A percentile compares a stretch with the other conserved stretches of the same genome.
Evolutionary conservation across 1,140 invertebrate species (phyloP).

Genomic region (Drosophila novamexicana): DNA sequence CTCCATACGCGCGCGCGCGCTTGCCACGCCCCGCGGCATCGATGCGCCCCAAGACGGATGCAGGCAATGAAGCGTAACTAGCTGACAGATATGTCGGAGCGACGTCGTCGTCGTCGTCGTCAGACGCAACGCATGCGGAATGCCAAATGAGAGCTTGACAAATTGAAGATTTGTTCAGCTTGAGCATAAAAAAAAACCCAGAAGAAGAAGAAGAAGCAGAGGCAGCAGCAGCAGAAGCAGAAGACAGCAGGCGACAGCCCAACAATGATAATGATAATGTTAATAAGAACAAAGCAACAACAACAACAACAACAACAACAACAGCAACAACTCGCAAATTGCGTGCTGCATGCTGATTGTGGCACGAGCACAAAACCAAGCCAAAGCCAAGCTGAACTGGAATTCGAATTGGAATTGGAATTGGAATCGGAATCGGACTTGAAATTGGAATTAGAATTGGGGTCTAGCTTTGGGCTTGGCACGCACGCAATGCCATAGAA

Average conservation of each 20-base stretch:
- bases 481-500: slow-evolving; percentile 14
- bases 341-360: slow-evolving; percentile 40
- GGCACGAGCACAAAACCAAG: slow-evolving; percentile 21
- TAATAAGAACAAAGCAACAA: slow-evolving; percentile 59
- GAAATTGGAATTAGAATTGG: neutral
- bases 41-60: slow-evolving; percentile 62
- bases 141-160: slow-evolving; percentile 49
- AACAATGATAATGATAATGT: slow-evolving; percentile 68
- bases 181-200: slow-evolving; percentile 31
- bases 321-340: slow-evolving; percentile 1
- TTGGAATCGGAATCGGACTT: neutral
- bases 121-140: slow-evolving; percentile 49
- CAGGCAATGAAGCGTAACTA: slow-evolving; percentile 57
- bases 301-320: neutral
- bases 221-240: neutral
- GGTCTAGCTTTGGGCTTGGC: slow-evolving; percentile 4
- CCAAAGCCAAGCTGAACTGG: neutral
- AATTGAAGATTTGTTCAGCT: slow-evolving; percentile 37
- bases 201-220: slow-evolving; percentile 1
- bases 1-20: too few relatives aligned
- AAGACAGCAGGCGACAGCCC: slow-evolving; percentile 31
- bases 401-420: slow-evolving; percentile 3
- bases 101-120: neutral
- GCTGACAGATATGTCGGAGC: slow-evolving; percentile 37
- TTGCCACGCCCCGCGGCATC: neutral